phyloP scores from a whole-genome alignment of 2,113 vertebrate species.

The Cebus imitator region DNA sequence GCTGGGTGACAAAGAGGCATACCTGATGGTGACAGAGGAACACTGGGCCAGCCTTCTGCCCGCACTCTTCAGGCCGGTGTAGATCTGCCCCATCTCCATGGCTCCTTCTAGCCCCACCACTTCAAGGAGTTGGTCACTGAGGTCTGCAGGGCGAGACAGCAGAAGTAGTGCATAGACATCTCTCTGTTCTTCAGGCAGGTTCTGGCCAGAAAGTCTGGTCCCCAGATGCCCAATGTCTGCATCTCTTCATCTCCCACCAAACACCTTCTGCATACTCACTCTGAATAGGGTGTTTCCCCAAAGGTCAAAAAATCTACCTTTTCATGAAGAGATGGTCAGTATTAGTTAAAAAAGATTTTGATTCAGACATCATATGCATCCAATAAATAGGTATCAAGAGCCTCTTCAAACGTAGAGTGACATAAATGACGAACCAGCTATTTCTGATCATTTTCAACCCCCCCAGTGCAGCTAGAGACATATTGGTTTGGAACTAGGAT shows the following conservation, averaged over 20 bases:
- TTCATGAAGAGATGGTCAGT: neutral
- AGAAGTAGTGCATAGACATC: neutral
- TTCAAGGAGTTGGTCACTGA: slow-evolving; percentile 95
- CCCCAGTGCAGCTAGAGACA: neutral
- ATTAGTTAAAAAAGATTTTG: slow-evolving; percentile 14
- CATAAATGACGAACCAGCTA: neutral
- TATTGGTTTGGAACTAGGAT: neutral
- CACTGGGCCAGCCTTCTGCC: slow-evolving; percentile 96
- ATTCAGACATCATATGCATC: neutral
- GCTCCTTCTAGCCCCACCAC: slow-evolving; percentile 96
- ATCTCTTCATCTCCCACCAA: neutral
- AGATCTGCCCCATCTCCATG: slow-evolving; percentile 99
- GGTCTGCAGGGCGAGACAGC: slow-evolving; percentile 84
- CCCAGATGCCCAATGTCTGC: neutral
- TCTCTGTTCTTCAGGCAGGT: neutral
- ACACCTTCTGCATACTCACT: neutral
- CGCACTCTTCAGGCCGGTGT: slow-evolving; percentile 96
- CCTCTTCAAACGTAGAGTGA: neutral
- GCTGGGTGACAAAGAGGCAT: slow-evolving; percentile 20
- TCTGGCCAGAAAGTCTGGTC: neutral
- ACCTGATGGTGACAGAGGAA: slow-evolving; percentile 93
- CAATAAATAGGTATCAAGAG: neutral
- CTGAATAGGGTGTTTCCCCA: neutral
- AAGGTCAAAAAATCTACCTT: neutral
- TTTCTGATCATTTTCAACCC: neutral